Base-by-base conservation (phyloP, 2,888 invertebrate genomes). In the Volucella inanis region DNA sequence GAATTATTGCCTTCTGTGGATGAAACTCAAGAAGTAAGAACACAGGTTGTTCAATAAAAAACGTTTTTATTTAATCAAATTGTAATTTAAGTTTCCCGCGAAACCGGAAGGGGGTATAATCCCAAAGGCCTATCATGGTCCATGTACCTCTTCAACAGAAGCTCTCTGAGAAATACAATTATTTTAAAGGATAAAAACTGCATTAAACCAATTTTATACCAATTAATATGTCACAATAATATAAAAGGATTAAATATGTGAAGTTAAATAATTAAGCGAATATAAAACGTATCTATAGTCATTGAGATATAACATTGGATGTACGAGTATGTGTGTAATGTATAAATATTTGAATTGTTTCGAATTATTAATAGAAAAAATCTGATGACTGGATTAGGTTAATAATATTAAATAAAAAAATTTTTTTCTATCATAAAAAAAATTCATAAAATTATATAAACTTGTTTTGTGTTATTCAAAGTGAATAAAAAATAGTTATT, bases 1-100 rank as follows among this genome's bases (percentile, higher is more conserved):
- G 96, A 96, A 92, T 94, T 96, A 90, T 93, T 96, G 90, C 96
- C 96, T 83, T 94, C 96, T 88, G 94, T 96, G 89, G 95, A 95
- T 92, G 96, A 96, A 93, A 95, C 95, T 89, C 95, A 95, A 93
- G 96, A 96, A 94, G 95, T 95, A 92, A 86, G 80, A 72, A 41
- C 22, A 54, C 12, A 41, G 9, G 41, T 14, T 14, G 10, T 39
- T 39, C n/a, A 15, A 50, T 18, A 18, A n/a, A 2, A 22, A 22
- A 31, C 3, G 1, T 4, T 2, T 6, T 45, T 52, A 59, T 64
- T 50, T 52, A 43, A 62, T n/a, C 18, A 62, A 31, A 47, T 15
- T 2, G 18, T 52, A 11, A 71, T 71, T 49, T 22, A 72, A 85
- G 85, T 85, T 85, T 64, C 62, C 81, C 76, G 76, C 81, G 22